Evolutionary conservation across 2,113 vertebrate genomes (phyloP), one percentile per base, ranked within the genome.

Genomic region (Cichladusa arquata): DNA sequence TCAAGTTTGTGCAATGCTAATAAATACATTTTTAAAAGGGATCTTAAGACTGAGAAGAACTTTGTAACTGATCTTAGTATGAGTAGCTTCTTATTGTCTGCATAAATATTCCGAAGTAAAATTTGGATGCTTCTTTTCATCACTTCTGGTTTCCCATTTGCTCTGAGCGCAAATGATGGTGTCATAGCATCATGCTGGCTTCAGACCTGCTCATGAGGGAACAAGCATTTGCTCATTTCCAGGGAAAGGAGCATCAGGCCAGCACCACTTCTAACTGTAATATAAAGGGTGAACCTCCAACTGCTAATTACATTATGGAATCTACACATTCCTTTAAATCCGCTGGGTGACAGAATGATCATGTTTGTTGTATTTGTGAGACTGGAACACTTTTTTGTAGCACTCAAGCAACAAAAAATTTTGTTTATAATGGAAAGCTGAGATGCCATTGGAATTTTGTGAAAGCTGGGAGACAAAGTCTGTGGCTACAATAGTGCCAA

Each of bases 1-100:
- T 80, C 23, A 66, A 33, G 70, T 72, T 29, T 91, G 82, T 93
- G 94, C 89, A 90, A 58, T 94, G 70, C n/a, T 86, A 82, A 78
- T 57, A 83, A 92, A 77, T 50, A 86, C 24, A 31, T 36, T 51
- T 28, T 5, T 16, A 51, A 84, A 96, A 92, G 86, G 93, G 91
- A 92, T 93, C 91, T 86, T 90, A 93, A 86, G 64, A 91, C 77
- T 57, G 28, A 82, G 36, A 64, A 73, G 14, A 88, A 61, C 50
- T 92, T 92, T 23, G 12, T 85, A 85, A 56, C 33, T 79, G 57
- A 87, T 93, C 61, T 73, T 83, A 70, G 33, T 53, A 51, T 5
- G 40, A 51, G 26, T 77, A 65, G 29, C 25, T 45, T 85, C 61
- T 76, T 78, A 48, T 48, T n/a, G 64, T 71, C 58, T 61, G 47